Evolutionary conservation across 1,140 invertebrate species (phyloP).

Genomic region (Magallana gigas): DNA sequence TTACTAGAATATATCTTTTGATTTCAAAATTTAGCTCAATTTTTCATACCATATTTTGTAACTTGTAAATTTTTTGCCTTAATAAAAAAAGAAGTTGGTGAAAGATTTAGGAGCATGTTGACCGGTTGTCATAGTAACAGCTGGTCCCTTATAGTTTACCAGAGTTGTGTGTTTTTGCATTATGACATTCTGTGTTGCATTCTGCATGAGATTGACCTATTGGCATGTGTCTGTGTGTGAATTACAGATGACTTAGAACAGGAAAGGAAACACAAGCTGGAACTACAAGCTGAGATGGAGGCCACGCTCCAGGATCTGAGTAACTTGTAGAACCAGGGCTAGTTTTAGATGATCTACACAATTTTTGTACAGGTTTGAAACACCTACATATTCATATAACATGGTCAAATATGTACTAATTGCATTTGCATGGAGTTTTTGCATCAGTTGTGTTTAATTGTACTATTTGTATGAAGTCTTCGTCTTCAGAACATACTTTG

Average conservation of each 20-base stretch:
- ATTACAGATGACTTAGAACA: slow-evolving; percentile 90
- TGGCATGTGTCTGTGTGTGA: slow-evolving; percentile 48
- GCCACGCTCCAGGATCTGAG: slow-evolving; percentile 86
- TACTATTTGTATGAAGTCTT: too few species aligned
- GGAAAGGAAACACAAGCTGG: slow-evolving; percentile 97
- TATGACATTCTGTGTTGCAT: background rate
- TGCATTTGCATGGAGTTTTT: slow-evolving; percentile 41
- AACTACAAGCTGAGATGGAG: slow-evolving; percentile 97
- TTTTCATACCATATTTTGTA: too few species aligned
- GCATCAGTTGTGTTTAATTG: background rate
- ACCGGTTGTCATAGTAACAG: too few species aligned
- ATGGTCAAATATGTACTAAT: slow-evolving; percentile 35
- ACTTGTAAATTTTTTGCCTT: too few species aligned
- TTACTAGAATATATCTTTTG: too few species aligned
- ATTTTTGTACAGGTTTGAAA: slow-evolving; percentile 58
- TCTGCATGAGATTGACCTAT: slow-evolving; percentile 18
- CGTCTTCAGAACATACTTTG: too few species aligned
- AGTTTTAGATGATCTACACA: slow-evolving; percentile 57
- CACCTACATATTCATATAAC: slow-evolving; percentile 22
- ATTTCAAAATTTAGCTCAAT: too few species aligned
- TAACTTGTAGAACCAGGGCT: slow-evolving; percentile 64
- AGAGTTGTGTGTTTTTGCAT: background rate
- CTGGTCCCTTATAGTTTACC: too few species aligned
- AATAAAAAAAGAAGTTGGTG: too few species aligned
- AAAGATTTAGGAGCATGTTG: too few species aligned